Evolutionary conservation across 2,797 vertebrate genomes (phyloP), one percentile per base, ranked within the genome.

Genomic region (Sebastes trivittatus): DNA sequence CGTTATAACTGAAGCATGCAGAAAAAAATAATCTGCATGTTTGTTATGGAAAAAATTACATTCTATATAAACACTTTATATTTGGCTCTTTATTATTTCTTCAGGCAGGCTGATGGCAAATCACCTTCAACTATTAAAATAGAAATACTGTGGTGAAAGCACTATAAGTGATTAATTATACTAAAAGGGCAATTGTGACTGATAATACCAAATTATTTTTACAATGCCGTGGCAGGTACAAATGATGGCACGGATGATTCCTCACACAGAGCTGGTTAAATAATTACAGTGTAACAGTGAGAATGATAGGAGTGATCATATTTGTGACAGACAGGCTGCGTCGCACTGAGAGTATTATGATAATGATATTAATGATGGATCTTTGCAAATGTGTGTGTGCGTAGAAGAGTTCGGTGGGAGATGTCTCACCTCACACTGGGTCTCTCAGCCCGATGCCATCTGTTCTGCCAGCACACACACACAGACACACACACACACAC

Each of bases 341-440:
- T 82, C 36, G 77, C 86, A 87, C 88, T 92, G 86, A 91, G 92
- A 90, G 82, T 89, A 91, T 94, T 94, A 94, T 93, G 89, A 92
- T 93, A 93, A 94, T 93, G 87, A 90, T 88, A 93, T 92, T 93
- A 93, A 93, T 94, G 92, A 94, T 93, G 88, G 88, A 92, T 93
- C 85, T 90, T 61, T 80, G 83, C 78, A 86, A 86, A 86, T 86
- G 85, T 88, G 86, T 87, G 92, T 90, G 86, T 91, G 88, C 86
- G 89, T 90, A 78, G 82, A 85, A 76, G 79, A 90, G 87, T 94
- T 92, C 86, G 71, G 83, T 91, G 84, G 93, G 90, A 92, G 91
- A 91, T 82, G 86, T 91, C 90, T 93, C 92, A 87, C 83, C 89
- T 93, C 95, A 94, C 88, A 94, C 94, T 94, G 92, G 81, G 93